Evolutionary conservation across 2,888 invertebrate species (phyloP).

Genomic region (Acheta domesticus): DNA sequence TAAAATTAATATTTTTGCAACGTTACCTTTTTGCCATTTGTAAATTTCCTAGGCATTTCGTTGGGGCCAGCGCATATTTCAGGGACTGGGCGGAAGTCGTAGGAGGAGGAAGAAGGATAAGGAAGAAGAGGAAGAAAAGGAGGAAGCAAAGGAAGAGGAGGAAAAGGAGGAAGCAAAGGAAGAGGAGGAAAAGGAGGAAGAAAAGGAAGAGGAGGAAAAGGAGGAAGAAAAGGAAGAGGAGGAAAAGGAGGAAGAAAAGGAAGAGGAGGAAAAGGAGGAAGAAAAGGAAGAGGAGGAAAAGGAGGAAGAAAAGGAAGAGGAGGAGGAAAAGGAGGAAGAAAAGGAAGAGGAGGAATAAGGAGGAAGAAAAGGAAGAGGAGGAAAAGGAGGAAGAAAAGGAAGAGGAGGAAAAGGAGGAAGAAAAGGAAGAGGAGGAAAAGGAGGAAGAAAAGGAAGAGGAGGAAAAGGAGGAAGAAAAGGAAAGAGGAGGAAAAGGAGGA

Average conservation of each 20-base stretch:
- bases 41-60: too few relatives aligned
- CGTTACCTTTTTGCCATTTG: too few relatives aligned
- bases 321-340: constrained; percentile 52
- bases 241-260: background rate
- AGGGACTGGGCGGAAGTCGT: too few relatives aligned
- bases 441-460: constrained; percentile 54
- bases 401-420: constrained; percentile 45
- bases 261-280: background rate
- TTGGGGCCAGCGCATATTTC: too few relatives aligned
- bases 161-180: too few relatives aligned
- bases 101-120: too few relatives aligned
- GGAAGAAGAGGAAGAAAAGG: too few relatives aligned
- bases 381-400: constrained; percentile 49
- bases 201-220: background rate
- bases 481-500: background rate
- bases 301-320: constrained; percentile 48
- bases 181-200: background rate
- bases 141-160: too few relatives aligned
- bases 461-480: too few relatives aligned
- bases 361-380: constrained; percentile 52
- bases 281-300: constrained; percentile 36
- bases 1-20: too few relatives aligned
- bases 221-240: background rate
- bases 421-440: constrained; percentile 49
- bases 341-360: constrained; percentile 44